A percentile compares a stretch with the other conserved stretches of the same genome.
Conservation (phyloP, 2,888 invertebrate genomes). For the Philopedon plagiatum region DNA sequence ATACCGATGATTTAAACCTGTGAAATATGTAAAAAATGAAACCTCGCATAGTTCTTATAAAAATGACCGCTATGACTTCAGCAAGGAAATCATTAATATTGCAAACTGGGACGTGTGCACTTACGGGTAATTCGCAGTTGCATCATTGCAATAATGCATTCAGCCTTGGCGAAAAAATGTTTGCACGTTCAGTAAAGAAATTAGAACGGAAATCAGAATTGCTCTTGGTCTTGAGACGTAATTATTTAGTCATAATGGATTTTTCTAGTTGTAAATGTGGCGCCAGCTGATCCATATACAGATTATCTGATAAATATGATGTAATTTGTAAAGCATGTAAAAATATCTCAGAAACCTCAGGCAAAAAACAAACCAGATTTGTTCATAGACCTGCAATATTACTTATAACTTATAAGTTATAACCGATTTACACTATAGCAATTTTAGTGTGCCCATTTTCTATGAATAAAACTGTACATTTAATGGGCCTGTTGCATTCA, state of each 20-base stretch:
- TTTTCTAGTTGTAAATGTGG: conserved; percentile 20
- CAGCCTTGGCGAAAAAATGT: conserved; percentile 39
- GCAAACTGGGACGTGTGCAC: conserved; percentile 24
- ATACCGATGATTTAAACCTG: not conserved
- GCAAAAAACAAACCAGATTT: too few relatives aligned
- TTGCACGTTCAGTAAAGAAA: conserved; percentile 39
- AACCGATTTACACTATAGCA: too few relatives aligned
- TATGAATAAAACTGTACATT: too few relatives aligned
- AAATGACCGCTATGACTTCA: conserved; percentile 23
- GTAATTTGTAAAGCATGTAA: too few relatives aligned
- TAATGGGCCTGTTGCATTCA: too few relatives aligned
- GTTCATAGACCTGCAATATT: too few relatives aligned
- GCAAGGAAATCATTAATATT: conserved; percentile 35
- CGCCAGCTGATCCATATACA: conserved; percentile 31
- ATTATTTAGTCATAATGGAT: conserved; percentile 11
- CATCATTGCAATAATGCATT: conserved; percentile 40
- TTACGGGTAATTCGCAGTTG: conserved; percentile 39
- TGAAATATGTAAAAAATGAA: not conserved
- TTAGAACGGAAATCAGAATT: conserved; percentile 37
- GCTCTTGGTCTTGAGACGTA: conserved; percentile 23
- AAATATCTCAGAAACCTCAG: too few relatives aligned
- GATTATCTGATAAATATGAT: not conserved
- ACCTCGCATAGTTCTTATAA: conserved; percentile 1
- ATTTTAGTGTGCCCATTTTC: too few relatives aligned
- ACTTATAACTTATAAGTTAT: too few relatives aligned